Percentiles rank a stretch among this genome's conserved stretches.
Evolutionary conservation across 2,797 vertebrate genomes (phyloP).

Genomic region (Hydrocynus forskahlii): DNA sequence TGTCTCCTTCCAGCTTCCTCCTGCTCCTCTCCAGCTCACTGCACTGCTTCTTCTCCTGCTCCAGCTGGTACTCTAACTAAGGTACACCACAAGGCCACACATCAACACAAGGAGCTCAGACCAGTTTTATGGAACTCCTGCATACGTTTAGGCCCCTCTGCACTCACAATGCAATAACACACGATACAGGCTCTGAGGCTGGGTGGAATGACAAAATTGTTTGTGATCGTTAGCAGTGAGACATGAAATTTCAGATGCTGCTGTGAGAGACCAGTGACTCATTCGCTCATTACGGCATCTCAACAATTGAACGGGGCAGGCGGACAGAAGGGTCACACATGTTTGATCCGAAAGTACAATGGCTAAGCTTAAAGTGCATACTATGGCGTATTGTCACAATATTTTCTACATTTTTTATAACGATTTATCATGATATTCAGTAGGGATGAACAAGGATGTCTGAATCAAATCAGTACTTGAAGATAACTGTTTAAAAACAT

Average conservation of each 20-base stretch:
- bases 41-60: conserved; percentile 72
- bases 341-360: background rate
- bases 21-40: conserved; percentile 73
- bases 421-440: too few species aligned
- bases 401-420: too few species aligned
- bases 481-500: too few species aligned
- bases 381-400: background rate
- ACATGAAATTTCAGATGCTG: conserved; percentile 1
- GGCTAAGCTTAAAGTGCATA: background rate
- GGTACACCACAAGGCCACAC: background rate
- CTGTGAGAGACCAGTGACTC: background rate
- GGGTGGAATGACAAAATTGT: conserved; percentile 2
- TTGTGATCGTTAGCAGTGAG: conserved; percentile 9
- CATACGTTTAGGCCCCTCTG: background rate
- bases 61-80: conserved; percentile 76
- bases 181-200: background rate
- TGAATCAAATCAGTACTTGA: too few species aligned
- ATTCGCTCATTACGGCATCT: background rate
- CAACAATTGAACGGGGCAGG: background rate
- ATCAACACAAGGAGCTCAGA: conserved; percentile 9
- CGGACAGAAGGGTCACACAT: background rate
- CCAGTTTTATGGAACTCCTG: background rate
- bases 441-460: too few species aligned
- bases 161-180: background rate
- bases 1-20: conserved; percentile 73